Conservation (phyloP, 2,888 invertebrate species). For the Apocheima hispidaria region DNA sequence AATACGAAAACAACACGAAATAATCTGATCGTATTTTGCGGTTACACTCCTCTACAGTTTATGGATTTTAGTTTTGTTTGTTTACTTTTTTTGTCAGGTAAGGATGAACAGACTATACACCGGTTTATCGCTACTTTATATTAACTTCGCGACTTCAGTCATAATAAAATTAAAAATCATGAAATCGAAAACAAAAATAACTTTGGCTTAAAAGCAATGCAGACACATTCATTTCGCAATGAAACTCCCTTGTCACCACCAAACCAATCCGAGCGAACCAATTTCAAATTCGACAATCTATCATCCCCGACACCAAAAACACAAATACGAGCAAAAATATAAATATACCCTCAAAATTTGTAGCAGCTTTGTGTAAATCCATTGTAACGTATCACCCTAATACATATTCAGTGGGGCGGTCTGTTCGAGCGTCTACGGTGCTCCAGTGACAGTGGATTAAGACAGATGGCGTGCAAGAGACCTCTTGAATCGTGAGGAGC, state of each 20-base stretch:
- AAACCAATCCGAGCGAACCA: conserved; percentile 29
- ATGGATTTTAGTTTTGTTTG: too few species aligned
- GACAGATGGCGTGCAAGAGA: conserved; percentile 64
- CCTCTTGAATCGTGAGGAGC: conserved; percentile 36
- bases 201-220: not conserved
- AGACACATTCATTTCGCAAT: conserved; percentile 13
- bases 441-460: conserved; percentile 61
- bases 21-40: too few species aligned
- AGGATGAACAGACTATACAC: too few species aligned
- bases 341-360: conserved; percentile 59
- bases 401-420: conserved; percentile 45
- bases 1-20: too few species aligned
- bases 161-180: too few species aligned
- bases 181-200: not conserved
- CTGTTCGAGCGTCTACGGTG: conserved; percentile 41
- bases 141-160: too few species aligned
- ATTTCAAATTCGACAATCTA: conserved; percentile 47
- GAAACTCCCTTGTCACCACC: conserved; percentile 23
- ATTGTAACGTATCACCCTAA: conserved; percentile 45
- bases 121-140: too few species aligned
- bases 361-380: conserved; percentile 62
- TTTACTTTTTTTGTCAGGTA: too few species aligned
- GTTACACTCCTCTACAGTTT: too few species aligned
- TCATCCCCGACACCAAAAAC: conserved; percentile 49
- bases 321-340: conserved; percentile 38